Conservation (phyloP, 2,888 invertebrate genomes). For the Lycia hirtaria region DNA sequence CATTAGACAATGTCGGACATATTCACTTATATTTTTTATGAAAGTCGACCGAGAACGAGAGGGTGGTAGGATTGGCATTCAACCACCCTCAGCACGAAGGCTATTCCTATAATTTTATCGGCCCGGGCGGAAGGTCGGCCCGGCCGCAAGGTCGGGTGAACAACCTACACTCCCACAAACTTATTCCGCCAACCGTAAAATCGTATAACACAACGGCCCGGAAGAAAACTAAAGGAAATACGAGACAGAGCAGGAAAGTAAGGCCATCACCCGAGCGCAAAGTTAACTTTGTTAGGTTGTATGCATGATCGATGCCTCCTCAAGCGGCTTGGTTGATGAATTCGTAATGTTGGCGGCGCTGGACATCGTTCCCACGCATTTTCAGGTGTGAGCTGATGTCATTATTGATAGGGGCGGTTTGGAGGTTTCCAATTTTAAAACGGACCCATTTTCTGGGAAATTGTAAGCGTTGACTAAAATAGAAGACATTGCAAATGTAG, state of each 20-base stretch:
- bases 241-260: slow-evolving; percentile 2
- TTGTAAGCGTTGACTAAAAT: slow-evolving; percentile 9
- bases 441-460: slow-evolving; percentile 8
- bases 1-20: background rate
- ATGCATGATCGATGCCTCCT: slow-evolving; percentile 61
- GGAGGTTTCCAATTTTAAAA: slow-evolving; percentile 23
- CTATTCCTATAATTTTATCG: slow-evolving; percentile 38
- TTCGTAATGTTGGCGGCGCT: slow-evolving; percentile 48
- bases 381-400: slow-evolving; percentile 27
- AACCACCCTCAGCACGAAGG: slow-evolving; percentile 30
- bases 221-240: slow-evolving; percentile 20
- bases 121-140: slow-evolving; percentile 31
- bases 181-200: slow-evolving; percentile 24
- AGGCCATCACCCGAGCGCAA: slow-evolving; percentile 17
- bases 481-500: background rate
- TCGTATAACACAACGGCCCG: slow-evolving; percentile 1
- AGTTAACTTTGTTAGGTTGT: slow-evolving; percentile 31
- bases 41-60: slow-evolving; percentile 8
- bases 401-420: slow-evolving; percentile 33
- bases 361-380: slow-evolving; percentile 42
- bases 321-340: slow-evolving; percentile 44
- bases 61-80: background rate
- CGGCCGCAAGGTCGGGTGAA: slow-evolving; percentile 48
- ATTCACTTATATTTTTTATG: background rate
- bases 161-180: slow-evolving; percentile 38